Base-by-base conservation (phyloP, 2,113 vertebrate species). In the Muntiacus muntjak region DNA sequence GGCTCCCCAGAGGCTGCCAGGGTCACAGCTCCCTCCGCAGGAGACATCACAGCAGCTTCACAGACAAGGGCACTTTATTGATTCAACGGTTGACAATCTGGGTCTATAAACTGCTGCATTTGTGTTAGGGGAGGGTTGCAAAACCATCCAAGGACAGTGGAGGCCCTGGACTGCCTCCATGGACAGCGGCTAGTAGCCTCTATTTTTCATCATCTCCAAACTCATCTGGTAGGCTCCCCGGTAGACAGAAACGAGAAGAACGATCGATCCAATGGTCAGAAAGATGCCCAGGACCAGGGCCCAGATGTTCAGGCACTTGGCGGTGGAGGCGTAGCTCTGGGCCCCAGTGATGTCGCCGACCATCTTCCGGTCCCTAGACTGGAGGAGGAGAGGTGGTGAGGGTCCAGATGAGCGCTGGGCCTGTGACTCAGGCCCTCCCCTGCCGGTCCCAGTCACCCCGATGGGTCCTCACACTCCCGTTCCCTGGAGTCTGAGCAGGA, bases 321-420 rank as follows among this genome's bases (percentile, higher is more conserved):
- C 99, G 95, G 99, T 99, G 98, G 99, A 99, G 2, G 99, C 99
- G 83, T 99, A 99, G 97, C 98, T 99, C 98, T 98, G 99, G 47
- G 99, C 99, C 0, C 99, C 98, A 71, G 98, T 99, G 98, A 99
- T 92, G 89, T 99, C 99, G 2, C 99, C 99, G 4, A 99, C 98
- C 86, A 99, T 99, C 91, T 99, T 99, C 98, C 99, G 98, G 96
- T 99, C 99, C 96, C 99, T 98, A 1, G 99, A 99, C 99, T 99
- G 96, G 28, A 43, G 67, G 81, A 67, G 64, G 25, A n/a, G 50
- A 81, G 62, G 33, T 14, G 54, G 36, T 40, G 26, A 55, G 33
- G 13, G 7, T 3, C 21, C 79, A 21, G 76, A 26, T 14, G 40
- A 52, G 14, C 33, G 5, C 86, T 62, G 16, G 54, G 58, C 6